phyloP scores from a whole-genome alignment of 2,113 vertebrate genomes.

The Echinops telfairi region DNA sequence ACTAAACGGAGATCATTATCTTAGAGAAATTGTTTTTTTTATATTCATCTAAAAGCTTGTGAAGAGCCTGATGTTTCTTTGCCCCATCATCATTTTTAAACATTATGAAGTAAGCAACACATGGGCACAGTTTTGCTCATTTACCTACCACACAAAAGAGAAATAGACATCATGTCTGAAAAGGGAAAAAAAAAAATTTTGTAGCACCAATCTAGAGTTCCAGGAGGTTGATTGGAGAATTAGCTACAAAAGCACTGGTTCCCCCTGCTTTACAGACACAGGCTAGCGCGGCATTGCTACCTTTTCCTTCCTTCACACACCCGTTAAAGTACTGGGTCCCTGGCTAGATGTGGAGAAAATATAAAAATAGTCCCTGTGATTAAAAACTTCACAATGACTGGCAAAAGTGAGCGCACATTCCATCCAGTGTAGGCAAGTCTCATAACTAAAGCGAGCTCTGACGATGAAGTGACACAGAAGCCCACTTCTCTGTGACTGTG shows the following conservation, averaged over 20 bases:
- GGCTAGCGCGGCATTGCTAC: background rate
- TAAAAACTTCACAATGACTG: background rate
- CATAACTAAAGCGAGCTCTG: background rate
- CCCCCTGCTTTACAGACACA: background rate
- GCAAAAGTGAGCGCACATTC: background rate
- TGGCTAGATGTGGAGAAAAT: conserved; percentile 23
- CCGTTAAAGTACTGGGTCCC: background rate
- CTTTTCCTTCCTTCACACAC: background rate
- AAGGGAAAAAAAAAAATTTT: background rate
- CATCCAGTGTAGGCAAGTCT: background rate
- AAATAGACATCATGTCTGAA: background rate
- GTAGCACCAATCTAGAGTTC: background rate
- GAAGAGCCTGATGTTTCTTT: conserved; percentile 59
- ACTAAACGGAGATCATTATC: conserved; percentile 75
- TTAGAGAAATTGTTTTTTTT: conserved; percentile 72
- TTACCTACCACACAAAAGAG: conserved; percentile 64
- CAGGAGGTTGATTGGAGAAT: conserved; percentile 5
- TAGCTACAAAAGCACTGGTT: background rate
- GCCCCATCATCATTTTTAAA: conserved; percentile 51
- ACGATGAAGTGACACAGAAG: background rate
- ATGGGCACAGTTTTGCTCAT: conserved; percentile 36
- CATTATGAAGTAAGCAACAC: conserved; percentile 68
- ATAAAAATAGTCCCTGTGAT: background rate
- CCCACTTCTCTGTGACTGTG: background rate
- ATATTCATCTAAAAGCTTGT: conserved; percentile 66